Percentiles rank a stretch among this genome's conserved stretches.
phyloP scores from a whole-genome alignment of 2,888 invertebrate species.

The Arctia plantaginis region DNA sequence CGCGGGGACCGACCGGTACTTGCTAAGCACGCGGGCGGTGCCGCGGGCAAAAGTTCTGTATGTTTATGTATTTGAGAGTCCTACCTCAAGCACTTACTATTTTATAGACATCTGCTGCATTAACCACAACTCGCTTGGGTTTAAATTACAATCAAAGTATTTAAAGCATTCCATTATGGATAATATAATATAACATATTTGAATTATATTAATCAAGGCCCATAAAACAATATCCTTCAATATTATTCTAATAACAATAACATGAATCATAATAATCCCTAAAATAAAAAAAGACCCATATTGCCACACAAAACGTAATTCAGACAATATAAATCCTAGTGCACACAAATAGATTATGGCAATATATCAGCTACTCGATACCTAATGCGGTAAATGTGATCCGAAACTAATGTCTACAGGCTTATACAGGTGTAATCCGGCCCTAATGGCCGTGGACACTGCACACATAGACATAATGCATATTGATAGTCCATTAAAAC shows the following conservation, averaged over 20 bases:
- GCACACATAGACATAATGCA: conserved; percentile 63
- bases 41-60: too few relatives aligned
- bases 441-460: conserved; percentile 56
- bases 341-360: conserved; percentile 64
- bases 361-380: conserved; percentile 65
- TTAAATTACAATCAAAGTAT: not conserved
- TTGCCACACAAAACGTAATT: conserved; percentile 48
- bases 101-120: not conserved
- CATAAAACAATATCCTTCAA: not conserved
- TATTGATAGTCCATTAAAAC: conserved; percentile 78
- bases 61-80: not conserved
- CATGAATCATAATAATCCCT: conserved; percentile 41
- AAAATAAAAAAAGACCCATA: conserved; percentile 44
- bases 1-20: too few relatives aligned
- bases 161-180: not conserved
- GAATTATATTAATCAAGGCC: not conserved
- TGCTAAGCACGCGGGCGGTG: too few relatives aligned
- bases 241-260: conserved; percentile 32
- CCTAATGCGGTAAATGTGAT: conserved; percentile 65
- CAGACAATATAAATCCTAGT: conserved; percentile 40
- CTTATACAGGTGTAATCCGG: conserved; percentile 74
- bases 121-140: too few relatives aligned
- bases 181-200: too few relatives aligned
- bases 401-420: conserved; percentile 67
- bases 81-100: not conserved